These are phyloP conservation scores for Trachops cirrhosus DNA, from an alignment of 2,797 vertebrate genomes.

Conservation along the genomic window DNA sequence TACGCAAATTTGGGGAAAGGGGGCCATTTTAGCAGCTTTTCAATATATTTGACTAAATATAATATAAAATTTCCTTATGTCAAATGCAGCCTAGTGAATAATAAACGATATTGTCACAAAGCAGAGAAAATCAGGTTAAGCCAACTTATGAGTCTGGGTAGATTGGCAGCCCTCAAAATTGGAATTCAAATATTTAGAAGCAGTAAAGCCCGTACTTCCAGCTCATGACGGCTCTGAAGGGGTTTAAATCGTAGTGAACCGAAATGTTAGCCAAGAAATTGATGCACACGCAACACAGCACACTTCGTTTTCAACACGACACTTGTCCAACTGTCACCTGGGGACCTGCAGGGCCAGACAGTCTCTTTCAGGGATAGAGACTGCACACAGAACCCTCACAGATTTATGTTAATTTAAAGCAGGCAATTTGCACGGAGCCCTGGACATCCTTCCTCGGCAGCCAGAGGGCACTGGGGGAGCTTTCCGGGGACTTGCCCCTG, in stretches of 20 bases:
- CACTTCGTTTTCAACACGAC: slow-evolving; percentile 50
- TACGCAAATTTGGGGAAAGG: background rate
- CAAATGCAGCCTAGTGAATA: slow-evolving; percentile 58
- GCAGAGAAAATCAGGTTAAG: slow-evolving; percentile 70
- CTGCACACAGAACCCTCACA: background rate
- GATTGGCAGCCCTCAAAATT: slow-evolving; percentile 57
- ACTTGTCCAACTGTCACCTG: slow-evolving; percentile 11
- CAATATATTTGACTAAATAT: slow-evolving; percentile 70
- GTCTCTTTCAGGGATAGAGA: slow-evolving; percentile 4
- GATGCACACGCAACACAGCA: background rate
- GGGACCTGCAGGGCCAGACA: background rate
- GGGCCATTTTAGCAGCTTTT: slow-evolving; percentile 63
- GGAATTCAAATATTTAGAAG: slow-evolving; percentile 66
- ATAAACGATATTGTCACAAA: slow-evolving; percentile 66
- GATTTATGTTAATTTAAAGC: background rate
- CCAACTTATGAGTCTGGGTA: slow-evolving; percentile 37
- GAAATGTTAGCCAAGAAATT: slow-evolving; percentile 53
- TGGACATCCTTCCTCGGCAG: background rate
- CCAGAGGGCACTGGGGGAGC: background rate
- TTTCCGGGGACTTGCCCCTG: background rate
- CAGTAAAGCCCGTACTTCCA: slow-evolving; percentile 51
- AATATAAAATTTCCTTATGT: slow-evolving; percentile 67
- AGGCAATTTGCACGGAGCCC: background rate
- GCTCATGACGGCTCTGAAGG: slow-evolving; percentile 39
- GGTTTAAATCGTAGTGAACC: slow-evolving; percentile 1